phyloP scores from a whole-genome alignment of 2,113 vertebrate species.

The Sylvietta virens region DNA sequence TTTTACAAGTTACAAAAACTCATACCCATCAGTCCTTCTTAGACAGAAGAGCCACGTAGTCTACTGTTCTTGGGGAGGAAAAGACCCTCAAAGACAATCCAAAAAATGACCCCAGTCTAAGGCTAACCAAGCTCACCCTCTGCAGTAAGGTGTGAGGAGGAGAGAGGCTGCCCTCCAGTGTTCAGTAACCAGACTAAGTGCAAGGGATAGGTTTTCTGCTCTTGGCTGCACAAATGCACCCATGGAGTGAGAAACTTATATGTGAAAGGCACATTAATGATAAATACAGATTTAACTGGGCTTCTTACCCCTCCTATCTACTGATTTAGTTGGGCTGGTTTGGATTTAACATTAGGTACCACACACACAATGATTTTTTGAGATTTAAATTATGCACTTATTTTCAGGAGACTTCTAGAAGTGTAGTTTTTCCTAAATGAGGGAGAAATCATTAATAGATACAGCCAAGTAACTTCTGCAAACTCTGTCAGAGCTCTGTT shows the following conservation, averaged over 20 bases:
- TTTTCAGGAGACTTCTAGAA: background rate
- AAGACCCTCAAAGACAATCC: rapidly evolving
- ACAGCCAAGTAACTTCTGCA: background rate
- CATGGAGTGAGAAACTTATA: rapidly evolving
- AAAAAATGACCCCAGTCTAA: rapidly evolving
- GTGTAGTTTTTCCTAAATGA: background rate
- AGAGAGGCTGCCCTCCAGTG: constrained; percentile 19
- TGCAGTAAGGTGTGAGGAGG: background rate
- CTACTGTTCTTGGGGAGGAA: background rate
- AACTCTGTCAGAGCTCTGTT: background rate
- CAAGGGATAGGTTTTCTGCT: background rate
- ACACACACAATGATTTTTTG: background rate
- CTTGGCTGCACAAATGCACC: background rate
- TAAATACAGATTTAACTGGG: background rate
- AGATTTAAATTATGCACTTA: background rate
- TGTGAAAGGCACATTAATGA: background rate
- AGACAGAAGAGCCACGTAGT: background rate
- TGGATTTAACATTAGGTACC: background rate
- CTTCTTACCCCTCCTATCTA: background rate
- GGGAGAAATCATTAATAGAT: background rate
- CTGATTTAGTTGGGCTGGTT: background rate
- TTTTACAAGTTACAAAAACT: background rate
- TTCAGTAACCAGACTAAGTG: background rate
- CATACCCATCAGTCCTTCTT: background rate
- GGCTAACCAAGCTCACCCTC: background rate